phyloP scores from a whole-genome alignment of 2,113 vertebrate species.

The Planiliza haematocheilus region DNA sequence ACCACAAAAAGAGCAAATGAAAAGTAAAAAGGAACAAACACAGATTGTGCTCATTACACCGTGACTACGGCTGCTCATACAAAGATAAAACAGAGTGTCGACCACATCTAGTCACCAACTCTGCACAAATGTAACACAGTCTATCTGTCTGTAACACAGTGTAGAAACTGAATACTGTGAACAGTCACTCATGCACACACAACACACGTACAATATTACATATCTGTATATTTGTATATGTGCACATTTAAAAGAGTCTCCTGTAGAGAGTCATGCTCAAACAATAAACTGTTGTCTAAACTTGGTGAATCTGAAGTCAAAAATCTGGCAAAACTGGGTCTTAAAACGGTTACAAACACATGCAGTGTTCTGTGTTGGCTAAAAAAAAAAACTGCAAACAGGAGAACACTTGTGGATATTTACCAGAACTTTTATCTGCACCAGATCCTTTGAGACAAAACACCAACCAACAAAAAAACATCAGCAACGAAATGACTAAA shows the following conservation, averaged over 20 bases:
- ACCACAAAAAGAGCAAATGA: neutral
- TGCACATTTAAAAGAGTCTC: neutral
- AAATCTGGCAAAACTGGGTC: neutral
- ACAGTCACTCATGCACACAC: slow-evolving; percentile 46
- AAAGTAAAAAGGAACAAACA: neutral
- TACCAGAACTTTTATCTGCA: slow-evolving; percentile 69
- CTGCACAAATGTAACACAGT: too few relatives aligned
- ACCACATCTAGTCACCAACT: slow-evolving; percentile 18
- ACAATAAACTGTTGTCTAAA: neutral
- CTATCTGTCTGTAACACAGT: slow-evolving; percentile 35
- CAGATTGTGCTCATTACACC: slow-evolving; percentile 15
- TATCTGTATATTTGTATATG: neutral
- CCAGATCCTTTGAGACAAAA: slow-evolving; percentile 74
- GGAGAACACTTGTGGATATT: slow-evolving; percentile 54
- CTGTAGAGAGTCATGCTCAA: slow-evolving; percentile 17
- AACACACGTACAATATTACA: neutral
- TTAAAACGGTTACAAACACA: slow-evolving; percentile 14
- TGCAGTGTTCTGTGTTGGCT: slow-evolving; percentile 28
- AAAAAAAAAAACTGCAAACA: slow-evolving; percentile 11
- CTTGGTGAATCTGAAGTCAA: neutral
- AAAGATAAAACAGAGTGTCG: slow-evolving; percentile 37
- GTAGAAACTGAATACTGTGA: slow-evolving; percentile 22
- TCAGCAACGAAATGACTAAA: slow-evolving; percentile 25
- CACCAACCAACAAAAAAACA: slow-evolving; percentile 45
- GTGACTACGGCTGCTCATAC: slow-evolving; percentile 2